Percentiles rank a stretch among this genome's conserved stretches.
Conservation (phyloP, 1,140 invertebrate species). For the Procambarus clarkii region DNA sequence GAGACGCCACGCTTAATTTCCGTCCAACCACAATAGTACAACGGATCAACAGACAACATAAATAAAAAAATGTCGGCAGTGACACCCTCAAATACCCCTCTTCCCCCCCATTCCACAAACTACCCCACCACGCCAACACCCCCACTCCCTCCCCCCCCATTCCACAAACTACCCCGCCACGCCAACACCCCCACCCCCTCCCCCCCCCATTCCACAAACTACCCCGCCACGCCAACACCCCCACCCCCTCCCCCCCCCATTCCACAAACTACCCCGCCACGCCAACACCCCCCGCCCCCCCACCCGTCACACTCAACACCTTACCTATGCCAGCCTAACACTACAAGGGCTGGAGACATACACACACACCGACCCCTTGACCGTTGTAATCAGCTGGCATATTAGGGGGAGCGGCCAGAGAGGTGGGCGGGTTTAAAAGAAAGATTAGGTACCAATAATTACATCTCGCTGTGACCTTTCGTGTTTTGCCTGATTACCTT, state of each 20-base stretch:
- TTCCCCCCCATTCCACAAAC: no score
- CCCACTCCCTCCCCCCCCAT: neutral
- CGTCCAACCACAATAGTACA: no score
- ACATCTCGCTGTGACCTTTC: slow-evolving; percentile 50
- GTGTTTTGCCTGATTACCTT: slow-evolving; percentile 55
- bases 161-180: neutral
- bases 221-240: neutral
- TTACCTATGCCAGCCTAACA: neutral
- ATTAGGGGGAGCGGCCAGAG: slow-evolving; percentile 34
- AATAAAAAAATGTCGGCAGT: no score
- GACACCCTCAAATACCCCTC: no score
- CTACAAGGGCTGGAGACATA: neutral
- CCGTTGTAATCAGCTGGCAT: slow-evolving; percentile 32
- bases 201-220: neutral
- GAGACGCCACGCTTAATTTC: no score
- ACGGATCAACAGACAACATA: no score
- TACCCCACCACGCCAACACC: neutral
- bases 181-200: neutral
- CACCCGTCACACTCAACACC: no score
- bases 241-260: neutral
- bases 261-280: neutral
- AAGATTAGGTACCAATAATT: slow-evolving; percentile 65
- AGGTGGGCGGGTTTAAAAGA: slow-evolving; percentile 52
- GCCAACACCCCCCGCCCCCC: neutral
- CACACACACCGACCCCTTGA: neutral